These are phyloP conservation scores for Cheilosia vulpina DNA, from an alignment of 2,888 invertebrate genomes.

Conservation along the genomic window DNA sequence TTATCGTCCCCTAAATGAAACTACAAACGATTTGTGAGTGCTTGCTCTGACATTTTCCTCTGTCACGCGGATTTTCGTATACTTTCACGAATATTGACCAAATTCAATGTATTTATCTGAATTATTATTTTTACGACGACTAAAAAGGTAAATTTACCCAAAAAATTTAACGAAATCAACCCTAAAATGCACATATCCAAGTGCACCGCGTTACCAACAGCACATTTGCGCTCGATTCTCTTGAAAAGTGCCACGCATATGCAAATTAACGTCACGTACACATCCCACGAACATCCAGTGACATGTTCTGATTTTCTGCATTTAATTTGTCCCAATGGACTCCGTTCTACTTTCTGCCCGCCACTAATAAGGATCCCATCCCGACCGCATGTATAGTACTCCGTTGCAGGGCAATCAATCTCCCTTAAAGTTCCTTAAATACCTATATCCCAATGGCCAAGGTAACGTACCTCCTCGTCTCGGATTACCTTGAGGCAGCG, in stretches of 20 bases:
- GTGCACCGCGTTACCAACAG: too few relatives aligned
- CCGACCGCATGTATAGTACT: background rate
- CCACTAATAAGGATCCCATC: background rate
- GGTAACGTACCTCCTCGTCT: slow-evolving; percentile 17
- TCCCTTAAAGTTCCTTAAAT: slow-evolving; percentile 38
- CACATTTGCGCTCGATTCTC: background rate
- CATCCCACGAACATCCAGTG: background rate
- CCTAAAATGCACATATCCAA: too few relatives aligned
- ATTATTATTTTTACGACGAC: too few relatives aligned
- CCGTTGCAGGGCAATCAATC: slow-evolving; percentile 49
- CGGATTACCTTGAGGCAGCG: slow-evolving; percentile 44
- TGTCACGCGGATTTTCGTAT: too few relatives aligned
- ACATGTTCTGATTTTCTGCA: background rate
- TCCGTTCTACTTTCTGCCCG: background rate
- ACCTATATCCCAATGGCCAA: background rate
- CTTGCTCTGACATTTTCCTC: too few relatives aligned
- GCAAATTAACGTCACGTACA: slow-evolving; percentile 22
- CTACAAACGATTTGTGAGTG: too few relatives aligned
- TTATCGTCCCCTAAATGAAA: too few relatives aligned
- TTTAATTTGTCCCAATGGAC: slow-evolving; percentile 20
- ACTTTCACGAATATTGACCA: too few relatives aligned
- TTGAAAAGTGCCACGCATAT: slow-evolving; percentile 10
- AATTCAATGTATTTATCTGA: too few relatives aligned
- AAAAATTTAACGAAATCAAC: too few relatives aligned
- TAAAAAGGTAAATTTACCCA: too few relatives aligned